Percentiles rank a stretch among this genome's conserved stretches.
phyloP scores from a whole-genome alignment of 1,140 invertebrate species.

The Lysiphlebus fabarum region DNA sequence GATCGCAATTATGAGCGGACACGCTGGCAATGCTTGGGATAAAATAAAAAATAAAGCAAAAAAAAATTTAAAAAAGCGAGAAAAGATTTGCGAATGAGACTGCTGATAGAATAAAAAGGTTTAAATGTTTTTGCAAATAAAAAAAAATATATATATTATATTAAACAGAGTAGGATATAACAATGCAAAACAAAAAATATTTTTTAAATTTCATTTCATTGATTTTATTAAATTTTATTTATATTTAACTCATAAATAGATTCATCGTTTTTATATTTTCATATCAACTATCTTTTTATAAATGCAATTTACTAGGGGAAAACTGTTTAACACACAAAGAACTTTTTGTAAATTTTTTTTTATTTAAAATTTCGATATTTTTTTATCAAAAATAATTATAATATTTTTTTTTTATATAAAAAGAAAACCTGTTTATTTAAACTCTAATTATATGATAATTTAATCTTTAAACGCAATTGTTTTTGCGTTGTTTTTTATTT shows the following conservation, averaged over 20 bases:
- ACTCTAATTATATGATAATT: no score
- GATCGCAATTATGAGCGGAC: constrained; percentile 28
- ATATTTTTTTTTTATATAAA: constrained; percentile 11
- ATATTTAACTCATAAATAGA: neutral
- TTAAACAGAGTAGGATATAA: no score
- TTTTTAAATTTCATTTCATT: neutral
- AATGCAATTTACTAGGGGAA: constrained; percentile 15
- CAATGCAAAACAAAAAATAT: no score
- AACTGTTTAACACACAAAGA: constrained; percentile 48
- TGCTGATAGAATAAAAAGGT: neutral
- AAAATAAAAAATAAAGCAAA: no score
- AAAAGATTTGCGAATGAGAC: constrained; percentile 10
- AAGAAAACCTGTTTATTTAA: no score
- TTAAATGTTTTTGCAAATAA: neutral
- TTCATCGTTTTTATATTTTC: constrained; percentile 7
- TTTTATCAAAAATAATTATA: constrained; percentile 14
- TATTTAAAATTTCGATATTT: constrained; percentile 1
- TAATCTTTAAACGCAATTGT: no score
- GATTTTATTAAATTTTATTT: neutral
- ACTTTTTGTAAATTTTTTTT: constrained; percentile 37
- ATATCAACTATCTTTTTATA: neutral
- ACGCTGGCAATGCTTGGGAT: constrained; percentile 4
- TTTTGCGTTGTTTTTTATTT: constrained; percentile 12
- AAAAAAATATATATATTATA: neutral
- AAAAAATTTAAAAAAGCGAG: no score